Conservation (phyloP, 1,140 invertebrate species). For the Drosophila nikananu region DNA sequence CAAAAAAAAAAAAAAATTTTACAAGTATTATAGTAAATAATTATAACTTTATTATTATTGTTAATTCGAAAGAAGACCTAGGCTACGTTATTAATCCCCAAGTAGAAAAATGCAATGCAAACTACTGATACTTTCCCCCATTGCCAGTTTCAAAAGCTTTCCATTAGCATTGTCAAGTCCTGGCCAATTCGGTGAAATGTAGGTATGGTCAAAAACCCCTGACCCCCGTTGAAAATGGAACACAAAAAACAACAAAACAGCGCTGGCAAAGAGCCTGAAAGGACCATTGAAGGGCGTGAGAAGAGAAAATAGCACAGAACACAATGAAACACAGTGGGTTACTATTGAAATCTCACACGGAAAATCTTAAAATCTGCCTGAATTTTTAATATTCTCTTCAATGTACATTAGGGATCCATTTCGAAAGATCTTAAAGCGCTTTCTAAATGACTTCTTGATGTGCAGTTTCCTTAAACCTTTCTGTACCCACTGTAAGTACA, state of each 20-base stretch:
- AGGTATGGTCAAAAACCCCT: conserved; percentile 10
- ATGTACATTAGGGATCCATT: neutral
- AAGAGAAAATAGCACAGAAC: conserved; percentile 10
- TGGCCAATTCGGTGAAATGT: conserved; percentile 17
- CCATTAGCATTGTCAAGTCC: conserved; percentile 19
- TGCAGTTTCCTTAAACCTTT: neutral
- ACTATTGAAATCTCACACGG: neutral
- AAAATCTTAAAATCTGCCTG: neutral
- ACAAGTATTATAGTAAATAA: neutral
- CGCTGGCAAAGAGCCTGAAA: conserved; percentile 5
- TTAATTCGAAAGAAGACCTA: neutral
- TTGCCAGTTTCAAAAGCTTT: neutral
- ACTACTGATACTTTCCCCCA: neutral
- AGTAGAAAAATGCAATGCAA: neutral
- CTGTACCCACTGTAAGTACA: conserved; percentile 6
- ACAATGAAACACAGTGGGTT: conserved; percentile 2
- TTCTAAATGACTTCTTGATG: neutral
- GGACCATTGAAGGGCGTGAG: conserved; percentile 20
- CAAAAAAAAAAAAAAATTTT: neutral
- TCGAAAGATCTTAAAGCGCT: neutral
- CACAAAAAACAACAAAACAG: neutral
- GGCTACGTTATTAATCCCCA: neutral
- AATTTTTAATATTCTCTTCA: neutral
- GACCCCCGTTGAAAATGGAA: conserved; percentile 6
- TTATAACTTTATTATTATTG: neutral